A percentile compares a stretch with the other conserved stretches of the same genome.
Evolutionary conservation across 1,140 invertebrate genomes (phyloP).

Genomic region (Drosophila ficusphila): DNA sequence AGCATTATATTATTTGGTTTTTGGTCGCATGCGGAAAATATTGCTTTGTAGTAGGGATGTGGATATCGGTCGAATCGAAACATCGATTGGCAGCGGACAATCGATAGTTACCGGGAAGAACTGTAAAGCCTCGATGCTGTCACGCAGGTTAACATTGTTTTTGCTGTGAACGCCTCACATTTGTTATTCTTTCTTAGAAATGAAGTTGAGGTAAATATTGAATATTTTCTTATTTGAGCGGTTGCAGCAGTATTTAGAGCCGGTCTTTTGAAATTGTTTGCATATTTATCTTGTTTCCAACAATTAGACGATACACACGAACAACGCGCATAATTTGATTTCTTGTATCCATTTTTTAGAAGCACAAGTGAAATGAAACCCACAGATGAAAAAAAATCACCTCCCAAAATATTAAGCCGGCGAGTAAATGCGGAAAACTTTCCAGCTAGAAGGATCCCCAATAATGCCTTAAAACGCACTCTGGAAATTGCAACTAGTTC

Average conservation of each 20-base stretch:
- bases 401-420: not conserved
- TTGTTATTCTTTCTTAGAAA: not conserved
- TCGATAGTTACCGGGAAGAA: not conserved
- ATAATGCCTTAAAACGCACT: conserved; percentile 10
- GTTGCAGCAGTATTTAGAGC: too few species aligned
- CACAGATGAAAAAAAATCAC: not conserved
- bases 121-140: not conserved
- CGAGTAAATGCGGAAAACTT: not conserved
- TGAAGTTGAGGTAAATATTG: not conserved
- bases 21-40: conserved; percentile 49
- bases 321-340: too few species aligned
- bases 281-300: too few species aligned
- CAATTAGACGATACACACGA: too few species aligned
- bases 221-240: too few species aligned
- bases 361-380: not conserved
- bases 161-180: not conserved
- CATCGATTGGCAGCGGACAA: not conserved
- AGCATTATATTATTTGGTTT: conserved; percentile 23
- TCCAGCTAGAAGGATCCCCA: conserved; percentile 16
- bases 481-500: conserved; percentile 6
- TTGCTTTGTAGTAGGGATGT: conserved; percentile 41
- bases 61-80: conserved; percentile 2
- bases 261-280: too few species aligned
- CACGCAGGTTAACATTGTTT: not conserved
- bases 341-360: not conserved